Conservation (phyloP, 2,113 vertebrate species). For the Physeter macrocephalus region DNA sequence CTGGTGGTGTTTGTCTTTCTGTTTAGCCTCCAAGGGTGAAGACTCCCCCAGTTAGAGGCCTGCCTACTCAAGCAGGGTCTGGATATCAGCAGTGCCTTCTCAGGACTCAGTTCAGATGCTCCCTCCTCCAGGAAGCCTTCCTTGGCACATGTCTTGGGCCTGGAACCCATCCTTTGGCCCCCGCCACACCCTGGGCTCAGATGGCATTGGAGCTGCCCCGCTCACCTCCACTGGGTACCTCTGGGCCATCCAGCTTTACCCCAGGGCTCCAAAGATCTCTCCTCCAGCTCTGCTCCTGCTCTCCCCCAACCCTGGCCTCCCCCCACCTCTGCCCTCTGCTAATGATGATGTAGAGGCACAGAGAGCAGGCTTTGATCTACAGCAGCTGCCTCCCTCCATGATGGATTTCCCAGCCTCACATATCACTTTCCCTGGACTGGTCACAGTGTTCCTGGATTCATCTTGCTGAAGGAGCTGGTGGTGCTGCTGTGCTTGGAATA, state of each 20-base stretch:
- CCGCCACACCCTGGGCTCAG: not conserved
- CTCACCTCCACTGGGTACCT: too few relatives aligned
- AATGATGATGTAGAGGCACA: not conserved
- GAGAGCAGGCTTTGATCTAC: not conserved
- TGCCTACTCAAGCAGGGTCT: not conserved
- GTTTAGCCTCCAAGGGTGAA: not conserved
- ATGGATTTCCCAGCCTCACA: not conserved
- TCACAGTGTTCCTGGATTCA: not conserved
- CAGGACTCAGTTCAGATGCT: not conserved
- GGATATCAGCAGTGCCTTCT: not conserved
- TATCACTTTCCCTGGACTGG: slow-evolving; percentile 14
- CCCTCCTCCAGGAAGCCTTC: not conserved
- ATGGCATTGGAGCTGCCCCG: not conserved
- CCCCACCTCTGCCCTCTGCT: not conserved
- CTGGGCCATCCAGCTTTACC: not conserved
- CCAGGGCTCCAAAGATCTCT: not conserved
- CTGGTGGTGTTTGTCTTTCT: not conserved
- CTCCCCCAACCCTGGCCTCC: accelerated
- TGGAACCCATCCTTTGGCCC: not conserved
- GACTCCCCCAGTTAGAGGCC: not conserved
- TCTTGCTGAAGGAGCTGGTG: not conserved
- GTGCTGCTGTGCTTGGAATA: not conserved
- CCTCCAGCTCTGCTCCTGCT: not conserved
- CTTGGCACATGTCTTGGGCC: not conserved
- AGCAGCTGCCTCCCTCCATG: not conserved